Evolutionary conservation across 2,888 invertebrate species (phyloP).

Genomic region (Standfussiana lucernea): DNA sequence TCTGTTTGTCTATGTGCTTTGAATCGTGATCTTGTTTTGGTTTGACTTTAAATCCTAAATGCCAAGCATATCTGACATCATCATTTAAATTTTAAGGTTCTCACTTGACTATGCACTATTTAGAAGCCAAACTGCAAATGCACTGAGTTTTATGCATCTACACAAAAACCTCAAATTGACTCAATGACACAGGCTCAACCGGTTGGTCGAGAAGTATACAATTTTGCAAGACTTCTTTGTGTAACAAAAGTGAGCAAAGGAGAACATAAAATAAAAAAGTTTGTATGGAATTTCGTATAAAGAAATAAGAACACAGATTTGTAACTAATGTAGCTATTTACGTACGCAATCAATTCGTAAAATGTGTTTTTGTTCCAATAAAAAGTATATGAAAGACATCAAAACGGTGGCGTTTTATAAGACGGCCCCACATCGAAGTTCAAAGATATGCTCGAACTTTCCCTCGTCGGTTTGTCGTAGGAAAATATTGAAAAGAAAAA

Average conservation of each 20-base stretch:
- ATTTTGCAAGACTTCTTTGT: background rate
- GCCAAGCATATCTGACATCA: too few species aligned
- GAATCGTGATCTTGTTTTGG: background rate
- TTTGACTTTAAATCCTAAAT: background rate
- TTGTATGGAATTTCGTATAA: background rate
- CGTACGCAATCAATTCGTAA: too few species aligned
- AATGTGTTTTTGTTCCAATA: too few species aligned
- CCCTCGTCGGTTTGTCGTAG: too few species aligned
- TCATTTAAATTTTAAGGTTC: background rate
- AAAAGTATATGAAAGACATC: too few species aligned
- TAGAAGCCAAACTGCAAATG: slow-evolving; percentile 2
- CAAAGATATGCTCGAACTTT: background rate
- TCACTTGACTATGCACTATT: background rate
- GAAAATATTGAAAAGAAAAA: background rate
- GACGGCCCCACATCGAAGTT: background rate
- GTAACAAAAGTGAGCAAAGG: background rate
- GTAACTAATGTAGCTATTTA: too few species aligned
- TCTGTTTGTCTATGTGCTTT: background rate
- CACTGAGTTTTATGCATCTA: background rate
- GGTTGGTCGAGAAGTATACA: background rate
- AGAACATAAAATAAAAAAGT: background rate
- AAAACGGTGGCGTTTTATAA: background rate
- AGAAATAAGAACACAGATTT: too few species aligned
- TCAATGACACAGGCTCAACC: background rate
- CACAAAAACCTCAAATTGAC: background rate